Evolutionary conservation across 35 echinoderm and acorn worm genomes (phyloP), one percentile per base, ranked within the genome.

Genomic region (Heliocidaris erythrogramma): DNA sequence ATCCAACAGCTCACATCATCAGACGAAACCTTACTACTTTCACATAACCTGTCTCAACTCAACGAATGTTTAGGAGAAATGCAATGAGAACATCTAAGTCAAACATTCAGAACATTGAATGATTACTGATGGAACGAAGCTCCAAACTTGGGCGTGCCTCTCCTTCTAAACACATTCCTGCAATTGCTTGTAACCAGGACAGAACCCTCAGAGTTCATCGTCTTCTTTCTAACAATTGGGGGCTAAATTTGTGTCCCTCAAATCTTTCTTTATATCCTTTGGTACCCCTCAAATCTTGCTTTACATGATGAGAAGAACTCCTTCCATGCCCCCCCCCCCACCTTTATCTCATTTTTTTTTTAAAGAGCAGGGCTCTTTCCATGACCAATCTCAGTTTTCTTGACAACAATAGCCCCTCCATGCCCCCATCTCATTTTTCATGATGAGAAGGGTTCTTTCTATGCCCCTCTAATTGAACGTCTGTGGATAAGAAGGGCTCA

Each of bases 81-180:
- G 65, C 18, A 27, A 78, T n/a, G 6, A 27, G 65, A 78, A 78
- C 21, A 78, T 78, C 65, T 78, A 78, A 27, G 65, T n/a, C 65
- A 78, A 78, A 78, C 65, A 78, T 78, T 78, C 65, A 60, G 59
- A 60, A 12, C 59, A 78, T 78, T 78, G 65, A 78, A 78, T 78
- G 65, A 78, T 27, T n/a, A 78, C 65, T 78, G 65, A 18, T 27
- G 35, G 35, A 42, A 42, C 2, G 7, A 21, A 18, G 17, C 65
- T 78, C 18, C 27, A n/a, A 78, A 78, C 21, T n/a, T 78, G 0
- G n/a, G 65, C 65, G 27, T 78, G 65, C 65, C 27, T n/a, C 65
- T 78, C 65, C n/a, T 78, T 78, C 65, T 78, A 78, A 78, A 78
- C 65, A 78, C 21, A 78, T 78, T 78, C 65, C 21, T 0, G 65